Percentiles rank a stretch among this genome's conserved stretches.
Evolutionary conservation across 2,888 invertebrate genomes (phyloP).

Genomic region (Helobdella robusta): DNA sequence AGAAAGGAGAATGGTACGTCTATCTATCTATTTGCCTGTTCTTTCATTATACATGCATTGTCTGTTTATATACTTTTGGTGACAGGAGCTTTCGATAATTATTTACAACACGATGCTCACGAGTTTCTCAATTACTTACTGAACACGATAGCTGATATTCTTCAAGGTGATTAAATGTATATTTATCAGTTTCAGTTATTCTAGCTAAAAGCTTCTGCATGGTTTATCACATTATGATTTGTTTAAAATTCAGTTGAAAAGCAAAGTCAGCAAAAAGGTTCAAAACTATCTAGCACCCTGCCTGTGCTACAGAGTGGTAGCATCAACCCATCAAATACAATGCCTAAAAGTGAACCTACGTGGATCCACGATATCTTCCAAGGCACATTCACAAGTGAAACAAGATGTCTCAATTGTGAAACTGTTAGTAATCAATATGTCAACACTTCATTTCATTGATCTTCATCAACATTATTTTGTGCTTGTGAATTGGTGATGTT

Average conservation of each 20-base stretch:
- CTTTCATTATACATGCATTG: no score
- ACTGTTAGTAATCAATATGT: conserved; percentile 59
- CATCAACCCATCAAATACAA: neutral
- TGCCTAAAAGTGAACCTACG: conserved; percentile 57
- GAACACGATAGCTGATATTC: conserved; percentile 56
- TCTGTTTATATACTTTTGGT: conserved; percentile 27
- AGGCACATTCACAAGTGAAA: conserved; percentile 97
- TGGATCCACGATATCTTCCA: conserved; percentile 99
- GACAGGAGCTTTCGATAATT: conserved; percentile 96
- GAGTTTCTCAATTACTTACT: conserved; percentile 98
- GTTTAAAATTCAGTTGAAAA: conserved; percentile 43
- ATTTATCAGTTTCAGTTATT: neutral
- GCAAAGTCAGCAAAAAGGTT: conserved; percentile 33
- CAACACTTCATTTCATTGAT: no score
- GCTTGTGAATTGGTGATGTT: no score
- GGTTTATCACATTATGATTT: neutral
- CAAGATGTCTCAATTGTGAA: conserved; percentile 96
- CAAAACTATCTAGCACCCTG: conserved; percentile 1
- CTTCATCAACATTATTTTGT: no score
- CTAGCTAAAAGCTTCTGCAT: neutral
- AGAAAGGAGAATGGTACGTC: conserved; percentile 85
- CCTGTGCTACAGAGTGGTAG: neutral
- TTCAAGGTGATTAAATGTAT: conserved; percentile 59
- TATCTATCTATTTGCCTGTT: neutral
- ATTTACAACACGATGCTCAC: conserved; percentile 99